Percentiles rank a stretch among this genome's conserved stretches.
Evolutionary conservation across 2,113 vertebrate genomes (phyloP).

Genomic region (Polyodon spathula): DNA sequence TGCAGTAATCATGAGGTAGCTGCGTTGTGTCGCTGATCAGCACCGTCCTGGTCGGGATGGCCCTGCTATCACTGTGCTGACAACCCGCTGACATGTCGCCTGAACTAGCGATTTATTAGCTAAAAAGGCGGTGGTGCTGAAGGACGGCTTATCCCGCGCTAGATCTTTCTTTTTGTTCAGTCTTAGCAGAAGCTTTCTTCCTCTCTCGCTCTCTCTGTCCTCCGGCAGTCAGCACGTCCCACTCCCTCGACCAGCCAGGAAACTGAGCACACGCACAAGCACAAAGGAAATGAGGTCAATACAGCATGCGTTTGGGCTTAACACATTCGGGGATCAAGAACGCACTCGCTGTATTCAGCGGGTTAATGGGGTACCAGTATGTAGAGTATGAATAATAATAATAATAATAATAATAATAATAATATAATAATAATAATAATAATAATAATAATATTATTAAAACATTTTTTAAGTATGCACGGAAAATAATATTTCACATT

Average conservation of each 20-base stretch:
- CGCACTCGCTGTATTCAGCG: too few relatives aligned
- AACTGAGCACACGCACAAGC: conserved; percentile 36
- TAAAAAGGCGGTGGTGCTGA: conserved; percentile 41
- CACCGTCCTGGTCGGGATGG: conserved; percentile 91
- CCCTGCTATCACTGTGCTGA: conserved; percentile 87
- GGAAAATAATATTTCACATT: too few relatives aligned
- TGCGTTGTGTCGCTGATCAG: conserved; percentile 91
- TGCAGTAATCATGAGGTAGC: conserved; percentile 96
- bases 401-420: too few relatives aligned
- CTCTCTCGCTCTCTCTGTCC: conserved; percentile 44
- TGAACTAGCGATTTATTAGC: conserved; percentile 27
- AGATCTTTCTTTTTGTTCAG: conserved; percentile 39
- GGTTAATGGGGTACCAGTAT: too few relatives aligned
- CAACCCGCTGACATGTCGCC: conserved; percentile 71
- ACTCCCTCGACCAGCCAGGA: conserved; percentile 50
- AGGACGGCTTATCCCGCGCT: conserved; percentile 52
- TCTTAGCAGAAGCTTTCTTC: conserved; percentile 41
- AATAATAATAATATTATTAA: too few relatives aligned
- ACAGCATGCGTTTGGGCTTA: too few relatives aligned
- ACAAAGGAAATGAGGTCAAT: conserved; percentile 46
- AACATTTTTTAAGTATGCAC: too few relatives aligned
- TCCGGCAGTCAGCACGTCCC: conserved; percentile 56
- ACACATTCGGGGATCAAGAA: too few relatives aligned
- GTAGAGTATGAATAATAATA: too few relatives aligned
- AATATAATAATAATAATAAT: too few relatives aligned